Percentiles rank a stretch among this genome's conserved stretches.
Evolutionary conservation across 2,113 vertebrate genomes (phyloP).

Genomic region (Numenius arquata): DNA sequence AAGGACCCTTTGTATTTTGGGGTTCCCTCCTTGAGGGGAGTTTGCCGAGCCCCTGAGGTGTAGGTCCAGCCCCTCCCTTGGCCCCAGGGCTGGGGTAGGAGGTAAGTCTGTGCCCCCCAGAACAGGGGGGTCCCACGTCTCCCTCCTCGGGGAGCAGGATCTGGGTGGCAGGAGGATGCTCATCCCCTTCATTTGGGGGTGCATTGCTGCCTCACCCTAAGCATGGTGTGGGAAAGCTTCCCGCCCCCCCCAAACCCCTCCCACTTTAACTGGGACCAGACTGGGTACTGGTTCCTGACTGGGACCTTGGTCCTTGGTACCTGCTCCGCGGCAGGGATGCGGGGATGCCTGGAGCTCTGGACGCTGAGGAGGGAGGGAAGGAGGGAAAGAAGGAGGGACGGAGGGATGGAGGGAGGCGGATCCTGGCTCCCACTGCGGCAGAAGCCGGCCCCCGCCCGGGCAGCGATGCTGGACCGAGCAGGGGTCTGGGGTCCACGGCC

Average conservation of each 20-base stretch:
- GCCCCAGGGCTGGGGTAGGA: background rate
- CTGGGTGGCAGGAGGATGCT: background rate
- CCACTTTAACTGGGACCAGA: background rate
- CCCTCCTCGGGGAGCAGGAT: background rate
- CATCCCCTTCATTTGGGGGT: background rate
- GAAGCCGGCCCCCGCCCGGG: background rate
- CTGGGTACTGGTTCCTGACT: too few species aligned
- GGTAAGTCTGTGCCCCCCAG: background rate
- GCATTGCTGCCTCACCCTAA: background rate
- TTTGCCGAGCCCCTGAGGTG: too few species aligned
- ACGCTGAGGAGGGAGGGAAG: background rate
- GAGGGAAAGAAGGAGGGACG: background rate
- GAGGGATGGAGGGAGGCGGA: slow-evolving; percentile 40
- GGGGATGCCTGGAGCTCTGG: background rate
- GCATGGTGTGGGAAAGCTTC: background rate
- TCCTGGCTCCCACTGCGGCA: slow-evolving; percentile 41
- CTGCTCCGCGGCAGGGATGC: background rate
- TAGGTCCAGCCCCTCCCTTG: background rate
- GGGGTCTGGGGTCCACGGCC: background rate
- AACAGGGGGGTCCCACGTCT: background rate
- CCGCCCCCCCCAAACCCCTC: fast-evolving
- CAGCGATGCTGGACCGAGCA: background rate
- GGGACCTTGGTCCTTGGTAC: background rate
- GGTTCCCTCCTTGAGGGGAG: background rate
- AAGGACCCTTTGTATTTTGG: background rate